Evolutionary conservation across 2,888 invertebrate genomes (phyloP).

Genomic region (Scaptomyza tumidula): DNA sequence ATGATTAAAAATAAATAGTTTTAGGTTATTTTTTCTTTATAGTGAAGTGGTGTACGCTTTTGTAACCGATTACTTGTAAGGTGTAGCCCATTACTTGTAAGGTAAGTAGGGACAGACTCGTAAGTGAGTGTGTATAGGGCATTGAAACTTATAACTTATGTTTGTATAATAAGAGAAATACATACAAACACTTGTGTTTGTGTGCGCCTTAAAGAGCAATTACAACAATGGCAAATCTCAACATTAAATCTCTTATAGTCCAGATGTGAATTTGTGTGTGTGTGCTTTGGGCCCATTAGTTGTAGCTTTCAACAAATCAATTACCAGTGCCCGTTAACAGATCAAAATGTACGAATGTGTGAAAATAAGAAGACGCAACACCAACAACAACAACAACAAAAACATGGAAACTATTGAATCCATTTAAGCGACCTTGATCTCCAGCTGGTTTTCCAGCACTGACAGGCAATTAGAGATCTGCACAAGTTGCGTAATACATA

Average conservation of each 20-base stretch:
- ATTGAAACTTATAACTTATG: constrained; percentile 13
- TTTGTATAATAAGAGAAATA: neutral
- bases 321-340: constrained; percentile 34
- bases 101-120: too few relatives aligned
- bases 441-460: constrained; percentile 8
- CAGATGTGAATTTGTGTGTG: constrained; percentile 4
- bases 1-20: too few relatives aligned
- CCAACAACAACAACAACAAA: neutral
- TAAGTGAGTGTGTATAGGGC: neutral
- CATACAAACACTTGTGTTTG: constrained; percentile 3
- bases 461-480: constrained; percentile 21
- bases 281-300: neutral
- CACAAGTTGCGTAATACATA: constrained; percentile 11
- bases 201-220: constrained; percentile 24
- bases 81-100: too few relatives aligned
- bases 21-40: too few relatives aligned
- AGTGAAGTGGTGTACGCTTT: too few relatives aligned
- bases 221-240: constrained; percentile 18
- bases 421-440: constrained; percentile 25
- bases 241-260: constrained; percentile 4
- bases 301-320: constrained; percentile 37
- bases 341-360: constrained; percentile 26
- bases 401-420: neutral
- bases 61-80: too few relatives aligned
- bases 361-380: constrained; percentile 6